These are phyloP conservation scores for Tarsius wallacei DNA, from an alignment of 2,797 vertebrate species.

Conservation along the genomic window DNA sequence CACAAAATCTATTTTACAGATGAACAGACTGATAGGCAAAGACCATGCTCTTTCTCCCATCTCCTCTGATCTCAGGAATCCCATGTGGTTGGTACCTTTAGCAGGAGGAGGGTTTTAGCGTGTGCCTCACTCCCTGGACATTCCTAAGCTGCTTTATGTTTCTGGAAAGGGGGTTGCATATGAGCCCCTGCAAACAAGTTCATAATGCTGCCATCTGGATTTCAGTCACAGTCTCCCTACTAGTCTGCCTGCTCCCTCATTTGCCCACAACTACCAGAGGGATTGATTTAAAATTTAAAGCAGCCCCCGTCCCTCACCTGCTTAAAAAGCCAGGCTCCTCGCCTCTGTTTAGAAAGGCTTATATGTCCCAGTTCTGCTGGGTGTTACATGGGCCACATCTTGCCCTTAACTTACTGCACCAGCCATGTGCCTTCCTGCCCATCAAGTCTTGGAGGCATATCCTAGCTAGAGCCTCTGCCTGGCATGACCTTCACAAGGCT, in stretches of 20 bases:
- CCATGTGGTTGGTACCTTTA: neutral
- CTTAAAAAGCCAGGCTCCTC: slow-evolving; percentile 17
- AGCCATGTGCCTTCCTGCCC: neutral
- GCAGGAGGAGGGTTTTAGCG: neutral
- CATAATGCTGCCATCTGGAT: neutral
- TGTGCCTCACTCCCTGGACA: neutral
- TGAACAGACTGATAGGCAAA: slow-evolving; percentile 1
- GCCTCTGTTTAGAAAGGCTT: neutral
- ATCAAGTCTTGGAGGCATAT: neutral
- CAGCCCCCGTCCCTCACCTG: neutral
- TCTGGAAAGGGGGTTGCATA: neutral
- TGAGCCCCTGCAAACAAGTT: neutral
- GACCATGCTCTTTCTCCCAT: neutral
- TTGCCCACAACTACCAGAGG: neutral
- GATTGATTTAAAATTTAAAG: neutral
- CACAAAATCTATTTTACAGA: slow-evolving; percentile 54
- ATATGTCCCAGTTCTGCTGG: neutral
- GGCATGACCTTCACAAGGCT: neutral
- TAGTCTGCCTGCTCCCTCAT: neutral
- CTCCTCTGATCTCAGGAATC: neutral
- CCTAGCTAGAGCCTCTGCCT: neutral
- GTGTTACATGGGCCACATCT: neutral
- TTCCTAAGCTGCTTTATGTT: neutral
- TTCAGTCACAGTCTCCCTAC: neutral
- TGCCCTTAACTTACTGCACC: neutral